These are phyloP conservation scores for Heteromormyrus szaboi DNA, from an alignment of 2,797 vertebrate species.

Conservation along the genomic window DNA sequence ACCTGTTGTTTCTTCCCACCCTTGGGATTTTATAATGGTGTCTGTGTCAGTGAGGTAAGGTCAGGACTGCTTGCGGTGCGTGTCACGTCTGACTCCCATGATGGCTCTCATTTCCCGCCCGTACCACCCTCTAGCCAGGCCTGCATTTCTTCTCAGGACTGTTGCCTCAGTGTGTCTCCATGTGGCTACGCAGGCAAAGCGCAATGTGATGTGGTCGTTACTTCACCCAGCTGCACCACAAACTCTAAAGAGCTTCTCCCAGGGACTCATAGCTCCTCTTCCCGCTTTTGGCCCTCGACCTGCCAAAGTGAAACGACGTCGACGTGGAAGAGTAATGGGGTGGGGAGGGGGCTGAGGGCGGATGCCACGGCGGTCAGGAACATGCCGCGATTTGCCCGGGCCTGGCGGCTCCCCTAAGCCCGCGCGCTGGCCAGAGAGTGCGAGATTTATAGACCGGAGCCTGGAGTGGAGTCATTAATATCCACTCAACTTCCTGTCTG, in stretches of 20 bases:
- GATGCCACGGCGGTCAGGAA: slow-evolving; percentile 34
- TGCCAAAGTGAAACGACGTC: slow-evolving; percentile 42
- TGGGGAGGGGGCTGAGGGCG: slow-evolving; percentile 28
- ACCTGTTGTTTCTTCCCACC: background rate
- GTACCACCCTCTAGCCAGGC: background rate
- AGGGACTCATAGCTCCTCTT: slow-evolving; percentile 46
- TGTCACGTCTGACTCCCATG: background rate
- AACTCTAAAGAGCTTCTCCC: slow-evolving; percentile 32
- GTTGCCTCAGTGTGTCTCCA: background rate
- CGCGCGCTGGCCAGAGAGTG: slow-evolving; percentile 37
- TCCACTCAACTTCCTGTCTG: slow-evolving; percentile 46
- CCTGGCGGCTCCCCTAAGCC: slow-evolving; percentile 30
- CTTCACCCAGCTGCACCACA: slow-evolving; percentile 20
- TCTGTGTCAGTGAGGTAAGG: background rate
- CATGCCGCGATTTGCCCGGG: slow-evolving; percentile 36
- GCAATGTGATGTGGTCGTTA: background rate
- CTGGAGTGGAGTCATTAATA: slow-evolving; percentile 50
- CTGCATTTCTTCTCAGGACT: background rate
- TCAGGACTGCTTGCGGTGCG: background rate
- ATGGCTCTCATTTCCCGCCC: background rate
- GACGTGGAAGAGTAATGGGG: slow-evolving; percentile 49
- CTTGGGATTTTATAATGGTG: background rate
- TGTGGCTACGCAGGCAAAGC: background rate
- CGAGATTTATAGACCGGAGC: slow-evolving; percentile 48
- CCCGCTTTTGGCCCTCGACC: slow-evolving; percentile 38